Conservation (phyloP, 1,140 invertebrate species). For the Melitaea cinxia region DNA sequence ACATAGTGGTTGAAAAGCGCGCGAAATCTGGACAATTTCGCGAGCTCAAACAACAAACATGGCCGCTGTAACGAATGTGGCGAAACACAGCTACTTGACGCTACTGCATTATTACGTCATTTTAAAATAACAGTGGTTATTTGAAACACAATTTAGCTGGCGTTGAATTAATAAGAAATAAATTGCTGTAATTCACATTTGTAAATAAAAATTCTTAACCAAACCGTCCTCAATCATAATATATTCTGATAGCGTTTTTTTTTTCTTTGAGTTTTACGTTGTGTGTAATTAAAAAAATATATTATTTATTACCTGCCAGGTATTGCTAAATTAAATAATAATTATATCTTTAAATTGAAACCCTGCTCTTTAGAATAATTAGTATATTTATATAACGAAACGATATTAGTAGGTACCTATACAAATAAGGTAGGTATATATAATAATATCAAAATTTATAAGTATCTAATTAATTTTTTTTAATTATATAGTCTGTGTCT, state of each 20-base stretch:
- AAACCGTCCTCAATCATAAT: background rate
- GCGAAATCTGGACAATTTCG: conserved; percentile 74
- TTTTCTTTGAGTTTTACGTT: background rate
- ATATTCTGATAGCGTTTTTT: background rate
- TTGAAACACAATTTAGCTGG: conserved; percentile 19
- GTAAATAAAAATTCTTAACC: background rate
- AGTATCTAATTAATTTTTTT: background rate
- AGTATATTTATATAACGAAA: too few species aligned
- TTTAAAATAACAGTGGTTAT: conserved; percentile 37
- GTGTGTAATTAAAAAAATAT: too few species aligned
- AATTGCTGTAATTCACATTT: background rate
- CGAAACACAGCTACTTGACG: conserved; percentile 53
- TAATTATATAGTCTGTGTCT: background rate
- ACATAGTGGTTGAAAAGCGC: conserved; percentile 53
- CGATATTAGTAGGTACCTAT: too few species aligned
- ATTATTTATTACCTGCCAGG: too few species aligned
- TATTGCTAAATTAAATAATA: too few species aligned
- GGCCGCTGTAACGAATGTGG: conserved; percentile 46
- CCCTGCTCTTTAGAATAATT: too few species aligned
- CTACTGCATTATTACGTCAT: conserved; percentile 51
- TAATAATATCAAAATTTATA: background rate
- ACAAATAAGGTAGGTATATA: too few species aligned
- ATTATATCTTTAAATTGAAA: too few species aligned
- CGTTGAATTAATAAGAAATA: background rate
- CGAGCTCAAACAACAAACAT: conserved; percentile 66